These are phyloP conservation scores for Lithobates pipiens DNA, from an alignment of 2,797 vertebrate species.

Conservation along the genomic window DNA sequence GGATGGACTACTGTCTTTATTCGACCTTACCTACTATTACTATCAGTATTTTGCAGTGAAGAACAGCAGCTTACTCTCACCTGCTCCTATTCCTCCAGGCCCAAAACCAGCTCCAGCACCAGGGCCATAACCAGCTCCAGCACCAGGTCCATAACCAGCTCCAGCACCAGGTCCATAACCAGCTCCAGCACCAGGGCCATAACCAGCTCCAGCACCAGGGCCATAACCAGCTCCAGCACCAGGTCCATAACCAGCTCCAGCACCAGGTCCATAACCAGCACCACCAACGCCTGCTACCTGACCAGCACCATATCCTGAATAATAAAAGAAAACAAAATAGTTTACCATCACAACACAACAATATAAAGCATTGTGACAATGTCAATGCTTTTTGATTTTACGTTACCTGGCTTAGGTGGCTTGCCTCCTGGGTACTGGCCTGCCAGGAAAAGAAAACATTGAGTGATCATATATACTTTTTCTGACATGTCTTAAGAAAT, in stretches of 20 bases:
- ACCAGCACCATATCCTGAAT: constrained; percentile 41
- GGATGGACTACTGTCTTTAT: no score
- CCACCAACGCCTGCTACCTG: not conserved
- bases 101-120: constrained; percentile 1
- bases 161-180: constrained; percentile 8
- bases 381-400: not conserved
- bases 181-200: constrained; percentile 9
- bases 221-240: constrained; percentile 9
- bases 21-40: no score
- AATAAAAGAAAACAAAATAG: not conserved
- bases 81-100: constrained; percentile 18
- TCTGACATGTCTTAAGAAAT: not conserved
- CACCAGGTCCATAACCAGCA: constrained; percentile 3
- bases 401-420: constrained; percentile 83
- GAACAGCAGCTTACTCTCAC: not conserved
- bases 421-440: constrained; percentile 73
- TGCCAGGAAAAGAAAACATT: constrained; percentile 16
- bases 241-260: constrained; percentile 12
- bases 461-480: not conserved
- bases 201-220: constrained; percentile 10
- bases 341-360: not conserved
- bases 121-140: constrained; percentile 27
- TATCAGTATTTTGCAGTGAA: not conserved
- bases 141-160: constrained; percentile 5
- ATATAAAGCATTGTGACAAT: not conserved